Percentiles rank a stretch among this genome's conserved stretches.
Conservation (phyloP, 2,888 invertebrate genomes). For the Synergus gifuensis region DNA sequence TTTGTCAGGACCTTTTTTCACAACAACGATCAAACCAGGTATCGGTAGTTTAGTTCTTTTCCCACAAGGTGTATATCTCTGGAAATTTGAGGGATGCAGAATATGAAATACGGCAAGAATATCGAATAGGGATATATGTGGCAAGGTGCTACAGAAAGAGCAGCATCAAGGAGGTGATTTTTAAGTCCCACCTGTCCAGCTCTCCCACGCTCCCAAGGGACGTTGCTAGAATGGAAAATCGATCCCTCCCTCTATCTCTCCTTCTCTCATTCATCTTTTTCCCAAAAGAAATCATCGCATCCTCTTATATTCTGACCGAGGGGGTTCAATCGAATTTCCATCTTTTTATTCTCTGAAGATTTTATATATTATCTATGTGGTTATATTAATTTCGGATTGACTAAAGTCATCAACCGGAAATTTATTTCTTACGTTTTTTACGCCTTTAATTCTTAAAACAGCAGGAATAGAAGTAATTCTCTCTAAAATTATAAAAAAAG, state of each 20-base stretch:
- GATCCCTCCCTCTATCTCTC: slow-evolving; percentile 42
- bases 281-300: neutral
- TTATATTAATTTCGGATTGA: too few species aligned
- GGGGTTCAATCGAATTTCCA: neutral
- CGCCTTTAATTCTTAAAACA: too few species aligned
- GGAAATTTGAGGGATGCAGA: neutral
- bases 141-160: slow-evolving; percentile 40
- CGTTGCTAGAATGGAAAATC: slow-evolving; percentile 42
- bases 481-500: neutral
- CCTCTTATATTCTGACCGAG: neutral
- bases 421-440: too few species aligned
- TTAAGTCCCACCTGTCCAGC: slow-evolving; percentile 70
- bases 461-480: neutral
- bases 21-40: slow-evolving; percentile 17
- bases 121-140: slow-evolving; percentile 31
- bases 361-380: too few species aligned
- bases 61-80: slow-evolving; percentile 30
- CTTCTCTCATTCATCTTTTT: neutral
- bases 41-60: slow-evolving; percentile 11
- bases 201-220: slow-evolving; percentile 72
- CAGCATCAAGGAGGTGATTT: slow-evolving; percentile 30
- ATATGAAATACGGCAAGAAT: slow-evolving; percentile 34
- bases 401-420: too few species aligned
- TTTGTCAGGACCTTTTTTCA: slow-evolving; percentile 25
- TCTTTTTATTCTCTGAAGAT: neutral